Percentiles rank a stretch among this genome's conserved stretches.
These are phyloP conservation scores for Ivindomyrus marchei DNA, from an alignment of 2,113 vertebrate genomes.

Conservation along the genomic window DNA sequence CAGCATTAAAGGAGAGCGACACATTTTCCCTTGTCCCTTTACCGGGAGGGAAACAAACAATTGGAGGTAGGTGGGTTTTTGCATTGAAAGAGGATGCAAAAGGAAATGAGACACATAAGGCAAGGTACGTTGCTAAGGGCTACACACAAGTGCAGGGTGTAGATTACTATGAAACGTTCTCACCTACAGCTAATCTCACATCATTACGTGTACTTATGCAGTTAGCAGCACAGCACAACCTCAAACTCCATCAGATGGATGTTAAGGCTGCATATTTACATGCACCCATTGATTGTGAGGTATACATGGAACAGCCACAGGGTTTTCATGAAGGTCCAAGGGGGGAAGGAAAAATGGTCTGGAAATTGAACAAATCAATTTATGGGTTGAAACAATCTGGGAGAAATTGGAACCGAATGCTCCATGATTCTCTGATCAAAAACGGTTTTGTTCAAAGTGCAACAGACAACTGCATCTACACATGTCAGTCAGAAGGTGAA, in stretches of 20 bases:
- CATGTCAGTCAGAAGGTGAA: slow-evolving; percentile 18
- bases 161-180: slow-evolving; percentile 25
- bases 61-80: slow-evolving; percentile 24
- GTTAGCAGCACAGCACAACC: slow-evolving; percentile 20
- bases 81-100: neutral
- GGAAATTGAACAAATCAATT: slow-evolving; percentile 33
- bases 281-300: slow-evolving; percentile 29
- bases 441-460: slow-evolving; percentile 24
- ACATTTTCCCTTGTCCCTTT: slow-evolving; percentile 18
- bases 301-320: slow-evolving; percentile 30
- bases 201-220: no score
- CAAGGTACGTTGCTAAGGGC: slow-evolving; percentile 19
- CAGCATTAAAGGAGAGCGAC: slow-evolving; percentile 17
- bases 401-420: slow-evolving; percentile 29
- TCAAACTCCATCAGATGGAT: slow-evolving; percentile 1
- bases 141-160: slow-evolving; percentile 19
- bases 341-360: slow-evolving; percentile 22
- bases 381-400: slow-evolving; percentile 36
- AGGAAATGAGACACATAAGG: slow-evolving; percentile 3
- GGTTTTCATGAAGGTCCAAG: slow-evolving; percentile 24
- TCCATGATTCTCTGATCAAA: slow-evolving; percentile 24
- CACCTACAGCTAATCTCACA: slow-evolving; percentile 16
- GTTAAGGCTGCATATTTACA: slow-evolving; percentile 23
- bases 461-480: slow-evolving; percentile 31
- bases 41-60: slow-evolving; percentile 18